Evolutionary conservation across 2,888 invertebrate species (phyloP).

Genomic region (Torymus aiolomorphi): DNA sequence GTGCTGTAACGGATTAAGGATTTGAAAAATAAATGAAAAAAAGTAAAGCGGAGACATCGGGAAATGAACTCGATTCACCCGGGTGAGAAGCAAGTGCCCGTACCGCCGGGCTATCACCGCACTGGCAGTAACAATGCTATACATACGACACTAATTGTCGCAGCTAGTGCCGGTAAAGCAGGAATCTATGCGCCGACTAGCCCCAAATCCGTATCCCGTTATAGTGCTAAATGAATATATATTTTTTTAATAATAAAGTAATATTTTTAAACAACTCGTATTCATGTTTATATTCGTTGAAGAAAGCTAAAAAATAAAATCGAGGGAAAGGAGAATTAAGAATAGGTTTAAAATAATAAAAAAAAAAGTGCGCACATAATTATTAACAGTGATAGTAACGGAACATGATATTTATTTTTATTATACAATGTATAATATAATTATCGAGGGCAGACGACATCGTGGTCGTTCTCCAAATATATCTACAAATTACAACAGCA

Average conservation of each 20-base stretch:
- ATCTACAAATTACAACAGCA: conserved; percentile 69
- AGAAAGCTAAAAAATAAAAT: background rate
- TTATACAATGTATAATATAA: conserved; percentile 68
- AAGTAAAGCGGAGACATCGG: too few species aligned
- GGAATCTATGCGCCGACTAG: too few species aligned
- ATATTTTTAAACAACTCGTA: background rate
- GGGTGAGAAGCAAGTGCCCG: too few species aligned
- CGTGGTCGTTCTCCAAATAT: conserved; percentile 61
- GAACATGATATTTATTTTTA: conserved; percentile 72
- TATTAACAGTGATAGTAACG: conserved; percentile 63
- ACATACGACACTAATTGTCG: too few species aligned
- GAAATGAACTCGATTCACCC: too few species aligned
- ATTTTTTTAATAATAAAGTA: conserved; percentile 26
- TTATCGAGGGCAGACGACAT: conserved; percentile 63
- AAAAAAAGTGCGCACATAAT: background rate
- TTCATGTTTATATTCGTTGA: background rate
- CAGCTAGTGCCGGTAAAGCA: too few species aligned
- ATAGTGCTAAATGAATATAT: conserved; percentile 11
- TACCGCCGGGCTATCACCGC: too few species aligned
- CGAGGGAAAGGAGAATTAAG: background rate
- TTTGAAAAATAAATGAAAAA: too few species aligned
- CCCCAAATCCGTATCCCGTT: too few species aligned
- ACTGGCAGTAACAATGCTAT: too few species aligned
- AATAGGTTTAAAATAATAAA: background rate
- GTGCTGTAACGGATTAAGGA: too few species aligned